Evolutionary conservation across 2,888 invertebrate species (phyloP), one percentile per base, ranked within the genome.

Genomic region (Meloe dianella): DNA sequence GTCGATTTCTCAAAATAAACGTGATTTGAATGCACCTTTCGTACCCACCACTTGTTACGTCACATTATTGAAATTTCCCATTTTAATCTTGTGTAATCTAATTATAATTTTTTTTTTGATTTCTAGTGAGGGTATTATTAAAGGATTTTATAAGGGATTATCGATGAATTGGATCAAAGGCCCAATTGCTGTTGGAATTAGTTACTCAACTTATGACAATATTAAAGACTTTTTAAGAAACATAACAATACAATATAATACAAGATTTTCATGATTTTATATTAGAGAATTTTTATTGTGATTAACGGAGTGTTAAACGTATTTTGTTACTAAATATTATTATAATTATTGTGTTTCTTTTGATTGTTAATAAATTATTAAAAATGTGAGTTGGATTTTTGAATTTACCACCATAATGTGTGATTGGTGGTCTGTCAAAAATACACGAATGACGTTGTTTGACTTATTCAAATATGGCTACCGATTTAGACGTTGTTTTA

Each of bases 131-230:
- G 98, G 99, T 32, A 81, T 95, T 29, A 89, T 89, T 81, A 88
- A 90, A 61, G 98, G 98, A 0, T 92, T 98, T 82, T 99, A 95
- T 87, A 99, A 99, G 84, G 99, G 99, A 0, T 89, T 99, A n/a
- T 96, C 95, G 76, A 96, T 99, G 96, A 99, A 99, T 85, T 99
- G 98, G 97, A 92, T 99, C 62, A 95, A 95, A 82, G 95, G 95
- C 0, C 95, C 95, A 8, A 91, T 94, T 61, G 93, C 94, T 0
- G 94, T 94, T 10, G 98, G 98, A 66, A 96, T 98, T 77, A 97
- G 97, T 78, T 99, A 98, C 85, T 94, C 96, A 4, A 94, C 95
- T 0, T 97, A 97, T 84, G 98, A 99, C 84, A 86, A 88, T 56
- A 89, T 92, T 67, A 90, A 90, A 73, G 87, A 89, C 64, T 81